Evolutionary conservation across 2,797 vertebrate species (phyloP).

Genomic region (Syndactyla subalaris): DNA sequence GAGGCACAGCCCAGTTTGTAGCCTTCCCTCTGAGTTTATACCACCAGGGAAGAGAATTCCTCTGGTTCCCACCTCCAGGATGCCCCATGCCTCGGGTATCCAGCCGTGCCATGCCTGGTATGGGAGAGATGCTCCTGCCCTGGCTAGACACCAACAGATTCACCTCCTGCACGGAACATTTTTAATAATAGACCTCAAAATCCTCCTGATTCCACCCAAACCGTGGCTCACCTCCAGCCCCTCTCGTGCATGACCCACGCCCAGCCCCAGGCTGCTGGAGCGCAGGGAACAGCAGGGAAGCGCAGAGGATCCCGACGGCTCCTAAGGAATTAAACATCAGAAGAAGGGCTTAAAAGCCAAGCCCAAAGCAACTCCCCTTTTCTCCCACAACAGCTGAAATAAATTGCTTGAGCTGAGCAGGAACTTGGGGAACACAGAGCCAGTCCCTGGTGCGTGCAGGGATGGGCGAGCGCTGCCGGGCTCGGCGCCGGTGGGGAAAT

Average conservation of each 20-base stretch:
- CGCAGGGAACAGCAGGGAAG: not conserved
- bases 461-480: not conserved
- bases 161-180: not conserved
- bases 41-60: not conserved
- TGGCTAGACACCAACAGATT: not conserved
- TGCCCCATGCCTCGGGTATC: not conserved
- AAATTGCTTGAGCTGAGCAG: not conserved
- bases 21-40: accelerated
- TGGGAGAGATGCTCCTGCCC: not conserved
- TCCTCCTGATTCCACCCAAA: not conserved
- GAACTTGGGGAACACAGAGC: not conserved
- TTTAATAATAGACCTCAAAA: not conserved
- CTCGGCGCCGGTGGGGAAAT: accelerated
- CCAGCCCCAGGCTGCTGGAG: not conserved
- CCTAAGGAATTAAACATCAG: not conserved
- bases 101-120: not conserved
- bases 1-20: accelerated
- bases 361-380: not conserved
- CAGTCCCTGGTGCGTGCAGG: not conserved
- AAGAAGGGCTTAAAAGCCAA: not conserved
- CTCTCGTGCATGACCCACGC: accelerated
- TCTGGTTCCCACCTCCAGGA: not conserved
- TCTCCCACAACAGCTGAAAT: not conserved
- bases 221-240: not conserved
- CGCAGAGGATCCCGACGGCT: accelerated